Evolutionary conservation across 2,113 vertebrate genomes (phyloP).

Genomic region (Piaya cayana): DNA sequence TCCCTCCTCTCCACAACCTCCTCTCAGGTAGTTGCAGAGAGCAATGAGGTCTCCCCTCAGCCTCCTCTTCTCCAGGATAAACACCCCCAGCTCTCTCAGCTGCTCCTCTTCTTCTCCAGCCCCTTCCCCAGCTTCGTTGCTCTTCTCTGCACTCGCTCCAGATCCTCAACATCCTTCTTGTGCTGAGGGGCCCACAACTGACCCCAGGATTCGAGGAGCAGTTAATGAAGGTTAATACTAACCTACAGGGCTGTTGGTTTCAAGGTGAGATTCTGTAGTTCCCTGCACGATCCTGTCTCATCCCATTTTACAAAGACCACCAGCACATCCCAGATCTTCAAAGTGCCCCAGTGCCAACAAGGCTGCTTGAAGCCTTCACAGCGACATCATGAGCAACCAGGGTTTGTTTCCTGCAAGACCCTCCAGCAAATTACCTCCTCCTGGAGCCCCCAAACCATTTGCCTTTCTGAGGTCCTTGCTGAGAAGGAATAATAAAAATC

Average conservation of each 20-base stretch:
- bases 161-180: too few relatives aligned
- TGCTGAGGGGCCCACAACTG: too few relatives aligned
- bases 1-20: too few relatives aligned
- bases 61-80: too few relatives aligned
- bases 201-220: too few relatives aligned
- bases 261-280: background rate
- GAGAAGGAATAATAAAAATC: background rate
- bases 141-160: too few relatives aligned
- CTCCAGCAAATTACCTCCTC: background rate
- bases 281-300: background rate
- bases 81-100: too few relatives aligned
- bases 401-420: background rate
- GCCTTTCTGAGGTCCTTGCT: background rate
- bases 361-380: background rate
- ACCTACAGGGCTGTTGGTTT: background rate
- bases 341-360: background rate
- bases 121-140: too few relatives aligned
- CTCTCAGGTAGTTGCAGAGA: too few relatives aligned
- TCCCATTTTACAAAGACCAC: background rate
- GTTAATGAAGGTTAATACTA: background rate
- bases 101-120: too few relatives aligned
- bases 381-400: background rate
- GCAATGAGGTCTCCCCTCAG: too few relatives aligned
- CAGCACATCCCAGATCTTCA: background rate
- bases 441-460: background rate